phyloP scores from a whole-genome alignment of 53 echinoderm and acorn worm genomes.

The Echinarachnius parma region DNA sequence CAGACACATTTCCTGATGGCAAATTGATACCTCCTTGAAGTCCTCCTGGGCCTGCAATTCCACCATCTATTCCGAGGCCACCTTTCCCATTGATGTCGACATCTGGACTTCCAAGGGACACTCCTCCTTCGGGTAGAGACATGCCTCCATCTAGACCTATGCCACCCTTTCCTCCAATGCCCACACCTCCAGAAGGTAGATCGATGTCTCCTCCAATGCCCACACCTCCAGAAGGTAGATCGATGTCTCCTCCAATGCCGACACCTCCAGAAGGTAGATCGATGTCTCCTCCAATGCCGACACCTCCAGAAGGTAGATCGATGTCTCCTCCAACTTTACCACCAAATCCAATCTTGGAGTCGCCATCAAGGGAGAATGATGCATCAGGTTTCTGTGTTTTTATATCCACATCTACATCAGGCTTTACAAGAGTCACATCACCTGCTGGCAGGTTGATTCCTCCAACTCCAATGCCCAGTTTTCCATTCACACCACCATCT shows the following conservation, averaged over 20 bases:
- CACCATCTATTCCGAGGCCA: constrained; percentile 4
- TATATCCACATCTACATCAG: too few relatives aligned
- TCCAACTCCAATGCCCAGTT: constrained; percentile 10
- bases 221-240: constrained; percentile 7
- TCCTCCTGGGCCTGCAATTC: constrained; percentile 1
- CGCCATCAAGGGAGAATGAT: too few relatives aligned
- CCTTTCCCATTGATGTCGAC: constrained; percentile 25
- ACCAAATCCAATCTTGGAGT: neutral
- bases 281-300: neutral
- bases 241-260: constrained; percentile 10
- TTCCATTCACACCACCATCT: neutral
- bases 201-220: constrained; percentile 45
- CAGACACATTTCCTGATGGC: constrained; percentile 33
- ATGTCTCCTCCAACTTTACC: neutral
- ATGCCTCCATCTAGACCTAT: constrained; percentile 38
- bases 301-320: neutral
- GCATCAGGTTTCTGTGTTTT: too few relatives aligned
- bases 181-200: constrained; percentile 5
- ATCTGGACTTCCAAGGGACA: constrained; percentile 36
- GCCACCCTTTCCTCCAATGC: neutral
- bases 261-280: neutral
- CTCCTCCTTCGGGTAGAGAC: constrained; percentile 17
- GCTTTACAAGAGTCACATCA: constrained; percentile 16
- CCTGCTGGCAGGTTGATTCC: neutral
- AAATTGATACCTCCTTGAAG: constrained; percentile 9